A percentile compares a stretch with the other conserved stretches of the same genome.
These are phyloP conservation scores for Epizoanthus ramosus DNA, from an alignment of 92 coral and sea anemone genomes.

Conservation along the genomic window DNA sequence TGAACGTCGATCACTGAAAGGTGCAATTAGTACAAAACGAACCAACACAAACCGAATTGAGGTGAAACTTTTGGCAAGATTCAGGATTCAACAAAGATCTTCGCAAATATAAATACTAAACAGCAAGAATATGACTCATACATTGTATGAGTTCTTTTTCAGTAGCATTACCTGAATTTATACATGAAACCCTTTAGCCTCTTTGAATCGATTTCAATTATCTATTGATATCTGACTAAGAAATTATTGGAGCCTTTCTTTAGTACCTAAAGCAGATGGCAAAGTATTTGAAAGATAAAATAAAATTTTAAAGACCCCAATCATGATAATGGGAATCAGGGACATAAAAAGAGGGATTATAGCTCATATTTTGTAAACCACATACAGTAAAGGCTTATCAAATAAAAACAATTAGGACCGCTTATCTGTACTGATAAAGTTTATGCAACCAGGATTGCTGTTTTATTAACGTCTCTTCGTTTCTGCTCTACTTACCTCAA, in stretches of 20 bases:
- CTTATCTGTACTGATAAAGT: conserved; percentile 13
- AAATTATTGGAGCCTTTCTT: neutral
- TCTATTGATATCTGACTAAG: neutral
- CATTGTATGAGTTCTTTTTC: neutral
- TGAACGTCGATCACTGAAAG: conserved; percentile 8
- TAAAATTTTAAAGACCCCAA: neutral
- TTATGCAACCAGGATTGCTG: conserved; percentile 10
- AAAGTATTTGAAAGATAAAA: conserved; percentile 11
- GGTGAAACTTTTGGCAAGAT: conserved; percentile 16
- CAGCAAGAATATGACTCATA: neutral
- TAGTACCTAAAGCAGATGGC: conserved; percentile 1
- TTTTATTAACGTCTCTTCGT: neutral
- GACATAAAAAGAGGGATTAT: conserved; percentile 34
- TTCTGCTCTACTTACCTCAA: conserved; percentile 24
- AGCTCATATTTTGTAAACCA: conserved; percentile 19
- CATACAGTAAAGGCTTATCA: neutral
- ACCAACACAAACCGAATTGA: conserved; percentile 16
- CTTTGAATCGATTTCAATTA: conserved; percentile 4
- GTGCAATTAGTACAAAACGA: conserved; percentile 28
- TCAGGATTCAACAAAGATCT: too few species aligned
- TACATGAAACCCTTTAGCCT: neutral
- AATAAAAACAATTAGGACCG: conserved; percentile 18
- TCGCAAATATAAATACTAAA: neutral
- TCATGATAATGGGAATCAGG: neutral
- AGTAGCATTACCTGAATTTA: neutral